Base-by-base conservation (phyloP, 1,140 invertebrate genomes). In the Cephus cinctus region DNA sequence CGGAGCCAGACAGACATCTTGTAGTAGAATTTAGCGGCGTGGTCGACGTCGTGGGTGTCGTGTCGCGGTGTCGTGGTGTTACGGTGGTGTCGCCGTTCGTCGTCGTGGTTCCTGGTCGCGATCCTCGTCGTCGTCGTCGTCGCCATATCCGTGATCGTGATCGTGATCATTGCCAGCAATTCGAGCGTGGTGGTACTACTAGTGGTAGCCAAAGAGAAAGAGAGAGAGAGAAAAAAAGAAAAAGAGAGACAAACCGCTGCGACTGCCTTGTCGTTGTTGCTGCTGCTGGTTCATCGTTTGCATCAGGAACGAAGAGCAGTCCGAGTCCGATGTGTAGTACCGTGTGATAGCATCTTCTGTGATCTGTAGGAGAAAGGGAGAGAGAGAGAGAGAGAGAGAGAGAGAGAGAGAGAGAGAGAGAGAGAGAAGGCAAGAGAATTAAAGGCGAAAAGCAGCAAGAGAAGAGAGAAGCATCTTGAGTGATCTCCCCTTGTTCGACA, bases 1-100 rank as follows among this genome's bases (percentile, higher is more conserved):
- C 57, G 63, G 61, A 53, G 56, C 49, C 52, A 5, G 63, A 65
- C 65, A 64, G 69, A 72, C 69, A 72, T 72, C 68, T 72, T 72
- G 69, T 70, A 65, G 68, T 71, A 67, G 67, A 69, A 65, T 68
- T 67, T 71, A 69, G 69, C 68, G 66, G 62, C 63, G 64, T 65
- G 64, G 60, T 62, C 52, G 43, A 47, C 20, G 14, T 62, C 64
- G 66, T 65, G 63, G 55, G 61, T 66, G 63, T 46, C 57, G 59
- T 48, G 57, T 65, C 61, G 50, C 54, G 58, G 60, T 63, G 56
- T n/a, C 48, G 59, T 48, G 41, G 47, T 50, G 51, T 53, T 35
- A 49, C 52, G 42, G 25, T 44, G 14, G 39, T 21, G 39, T 9
- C 6, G 39, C 15, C 20, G 15, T 8, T 23, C 35, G 1, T 36